Evolutionary conservation across 2,113 vertebrate species (phyloP), one percentile per base, ranked within the genome.

Genomic region (Myotis davidii): DNA sequence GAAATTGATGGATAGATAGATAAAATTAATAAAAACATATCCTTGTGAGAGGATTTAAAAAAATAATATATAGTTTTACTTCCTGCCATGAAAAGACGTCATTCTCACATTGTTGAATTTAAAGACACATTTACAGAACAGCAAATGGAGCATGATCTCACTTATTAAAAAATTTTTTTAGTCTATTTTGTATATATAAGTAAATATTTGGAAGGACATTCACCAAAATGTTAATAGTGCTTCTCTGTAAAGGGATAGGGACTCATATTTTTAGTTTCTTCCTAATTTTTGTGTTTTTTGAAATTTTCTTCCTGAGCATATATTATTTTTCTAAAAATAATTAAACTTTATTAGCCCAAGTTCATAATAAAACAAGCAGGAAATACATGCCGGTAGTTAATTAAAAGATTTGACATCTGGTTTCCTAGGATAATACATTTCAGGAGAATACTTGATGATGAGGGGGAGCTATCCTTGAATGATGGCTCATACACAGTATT

Each of bases 191-290:
- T 4, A 52, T 16, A 5, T 76, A 27, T 82, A 37, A 92, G 67
- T 78, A 81, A 87, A 52, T 34, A 86, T 32, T 91, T 89, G 14
- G 29, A 67, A 94, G 20, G 34, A 42, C 12, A 79, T 27, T 87
- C 64, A 79, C 45, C 23, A 96, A 88, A 93, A 59, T 84, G 20
- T 95, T 95, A 95, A 88, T 76, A 94, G 54, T 69, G 64, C 37
- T 82, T 95, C 18, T 95, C 72, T 95, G 85, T 89, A 59, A 88
- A 91, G 52, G 91, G 21, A 17, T 92, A 78, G 34, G 8, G 52
- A 37, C 69, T 85, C 34, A 64, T n/a, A 34, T 54, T 65, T 91
- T 94, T 83, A 64, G 27, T 88, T 92, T 85, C 12, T 78, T 95
- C 23, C 16, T 70, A 10, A 39, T 90, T 85, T 95, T 96, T 90